Evolutionary conservation across 2,113 vertebrate species (phyloP), one percentile per base, ranked within the genome.

Genomic region (Danionella cerebrum): DNA sequence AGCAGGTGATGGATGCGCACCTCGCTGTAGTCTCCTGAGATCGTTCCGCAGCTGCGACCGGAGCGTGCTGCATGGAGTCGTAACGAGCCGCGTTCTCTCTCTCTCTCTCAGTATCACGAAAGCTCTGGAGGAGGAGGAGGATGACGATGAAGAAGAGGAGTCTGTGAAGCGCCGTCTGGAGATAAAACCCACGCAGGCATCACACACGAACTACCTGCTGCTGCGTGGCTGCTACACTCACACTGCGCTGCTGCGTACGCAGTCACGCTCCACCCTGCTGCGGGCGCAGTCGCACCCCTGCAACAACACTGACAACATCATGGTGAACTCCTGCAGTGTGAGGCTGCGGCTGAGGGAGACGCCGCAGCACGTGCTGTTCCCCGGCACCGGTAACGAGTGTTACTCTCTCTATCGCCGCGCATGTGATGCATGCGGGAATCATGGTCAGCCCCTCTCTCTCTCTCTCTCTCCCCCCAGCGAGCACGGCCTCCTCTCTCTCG

Each of bases 201-300:
- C 95, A 0, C 96, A 96, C 82, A 97, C 95, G 55, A 98, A 96
- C 78, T 98, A 95, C 83, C 80, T 99, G 69, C 88, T 99, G 73
- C 95, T 99, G 94, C 84, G 86, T 12, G 96, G 96, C 21, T 94
- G 84, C 80, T 95, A 87, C 1, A 79, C 80, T 6, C 94, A 94
- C 0, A 93, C 94, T 22, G n/a, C n/a, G n/a, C 90, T 96, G 0
- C 87, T 95, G 63, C 93, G 89, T 81, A 78, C 83, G 0, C 90
- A 94, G n/a, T 93, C 82, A 0, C 90, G 93, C 16, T 93, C 93
- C 75, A n/a, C 94, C 22, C 90, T 96, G 0, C 87, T 95, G 63
- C 93, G 89, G 81, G 78, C 83, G 0, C 90, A 94, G n/a, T 93
- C 82, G 0, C 90, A 93, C 16, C 93, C 93, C 75, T 86, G 94